phyloP scores from a whole-genome alignment of 2,797 vertebrate species.

The Crenichthys baileyi region DNA sequence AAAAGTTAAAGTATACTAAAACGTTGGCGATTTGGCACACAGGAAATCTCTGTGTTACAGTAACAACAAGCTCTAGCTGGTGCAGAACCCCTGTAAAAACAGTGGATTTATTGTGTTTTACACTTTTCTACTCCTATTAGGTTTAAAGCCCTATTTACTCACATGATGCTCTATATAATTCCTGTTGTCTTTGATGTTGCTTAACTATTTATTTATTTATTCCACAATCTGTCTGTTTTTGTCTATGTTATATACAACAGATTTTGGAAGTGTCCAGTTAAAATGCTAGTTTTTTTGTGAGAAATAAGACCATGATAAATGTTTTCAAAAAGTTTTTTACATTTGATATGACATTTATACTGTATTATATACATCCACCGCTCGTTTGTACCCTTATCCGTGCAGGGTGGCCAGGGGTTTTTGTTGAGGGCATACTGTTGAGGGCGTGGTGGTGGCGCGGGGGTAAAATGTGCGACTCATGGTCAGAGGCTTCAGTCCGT shows the following conservation, averaged over 20 bases:
- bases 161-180: not conserved
- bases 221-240: not conserved
- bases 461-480: too few relatives aligned
- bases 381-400: too few relatives aligned
- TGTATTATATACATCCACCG: too few relatives aligned
- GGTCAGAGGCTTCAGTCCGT: too few relatives aligned
- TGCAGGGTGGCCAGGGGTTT: too few relatives aligned
- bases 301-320: too few relatives aligned
- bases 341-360: too few relatives aligned
- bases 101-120: not conserved
- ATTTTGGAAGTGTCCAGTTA: too few relatives aligned
- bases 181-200: not conserved
- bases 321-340: too few relatives aligned
- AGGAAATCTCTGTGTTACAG: not conserved
- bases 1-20: not conserved
- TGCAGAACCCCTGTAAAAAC: not conserved
- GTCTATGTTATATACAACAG: not conserved
- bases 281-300: too few relatives aligned
- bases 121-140: not conserved
- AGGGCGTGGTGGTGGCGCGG: too few relatives aligned
- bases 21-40: not conserved
- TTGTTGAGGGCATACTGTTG: too few relatives aligned
- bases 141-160: not conserved
- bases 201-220: not conserved
- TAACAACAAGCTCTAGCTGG: not conserved